Conservation (phyloP, 23 tunicate genomes). For the Corella eumyota region DNA sequence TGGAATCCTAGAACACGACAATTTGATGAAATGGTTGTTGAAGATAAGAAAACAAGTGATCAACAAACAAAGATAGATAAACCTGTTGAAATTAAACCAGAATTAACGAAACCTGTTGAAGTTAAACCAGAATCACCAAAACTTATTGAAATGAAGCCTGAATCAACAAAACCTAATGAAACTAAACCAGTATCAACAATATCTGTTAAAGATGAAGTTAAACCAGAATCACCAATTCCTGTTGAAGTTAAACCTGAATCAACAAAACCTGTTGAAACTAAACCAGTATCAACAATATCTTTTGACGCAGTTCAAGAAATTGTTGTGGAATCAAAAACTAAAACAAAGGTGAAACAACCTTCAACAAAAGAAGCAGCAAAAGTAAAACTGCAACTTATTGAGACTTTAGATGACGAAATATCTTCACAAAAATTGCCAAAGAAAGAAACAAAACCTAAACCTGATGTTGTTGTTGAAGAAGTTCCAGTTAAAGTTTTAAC, state of each 20-base stretch:
- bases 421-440: no score
- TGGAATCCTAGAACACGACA: constrained; percentile 51
- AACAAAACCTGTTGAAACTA: neutral
- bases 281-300: neutral
- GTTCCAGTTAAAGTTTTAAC: no score
- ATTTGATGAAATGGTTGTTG: constrained; percentile 21
- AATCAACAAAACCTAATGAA: neutral
- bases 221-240: constrained; percentile 3
- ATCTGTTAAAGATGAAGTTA: neutral
- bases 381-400: no score
- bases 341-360: neutral
- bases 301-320: neutral
- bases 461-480: no score
- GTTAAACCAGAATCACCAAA: no score
- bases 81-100: neutral
- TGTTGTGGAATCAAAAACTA: neutral
- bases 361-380: constrained; percentile 3
- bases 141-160: neutral
- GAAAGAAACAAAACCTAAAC: no score
- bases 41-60: constrained; percentile 2
- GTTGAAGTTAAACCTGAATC: constrained; percentile 1
- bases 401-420: no score
- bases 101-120: neutral
- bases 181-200: constrained; percentile 3
- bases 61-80: neutral